phyloP scores from a whole-genome alignment of 1,140 invertebrate species.

The Palaemon carinicauda region DNA sequence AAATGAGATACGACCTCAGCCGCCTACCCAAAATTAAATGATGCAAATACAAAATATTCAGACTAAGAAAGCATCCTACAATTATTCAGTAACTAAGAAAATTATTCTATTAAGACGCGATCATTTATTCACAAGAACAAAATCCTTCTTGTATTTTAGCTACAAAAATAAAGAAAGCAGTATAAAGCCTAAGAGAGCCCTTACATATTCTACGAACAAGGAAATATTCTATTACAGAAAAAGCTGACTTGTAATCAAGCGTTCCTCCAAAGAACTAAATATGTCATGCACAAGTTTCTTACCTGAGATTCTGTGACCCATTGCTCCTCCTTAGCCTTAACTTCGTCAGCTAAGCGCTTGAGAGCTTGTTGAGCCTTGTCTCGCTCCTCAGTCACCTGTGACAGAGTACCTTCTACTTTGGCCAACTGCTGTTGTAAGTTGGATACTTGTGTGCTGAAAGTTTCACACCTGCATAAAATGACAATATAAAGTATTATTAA shows the following conservation, averaged over 20 bases:
- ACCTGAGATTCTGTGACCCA: slow-evolving; percentile 42
- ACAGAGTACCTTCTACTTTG: background rate
- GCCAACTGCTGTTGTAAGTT: slow-evolving; percentile 25
- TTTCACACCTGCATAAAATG: slow-evolving; percentile 24
- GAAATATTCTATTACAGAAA: background rate
- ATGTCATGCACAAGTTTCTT: background rate
- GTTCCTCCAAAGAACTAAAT: background rate
- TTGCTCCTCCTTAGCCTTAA: slow-evolving; percentile 49
- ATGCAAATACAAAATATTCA: too few relatives aligned
- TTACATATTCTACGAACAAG: too few relatives aligned
- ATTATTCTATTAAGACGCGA: too few relatives aligned
- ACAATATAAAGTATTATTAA: too few relatives aligned
- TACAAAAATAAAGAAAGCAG: too few relatives aligned
- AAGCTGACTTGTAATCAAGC: background rate
- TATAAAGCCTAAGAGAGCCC: too few relatives aligned
- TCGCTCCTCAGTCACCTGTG: slow-evolving; percentile 19
- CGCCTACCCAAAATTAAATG: too few relatives aligned
- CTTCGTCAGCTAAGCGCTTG: slow-evolving; percentile 43
- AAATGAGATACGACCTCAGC: too few relatives aligned
- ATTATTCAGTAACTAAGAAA: too few relatives aligned
- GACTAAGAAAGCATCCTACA: too few relatives aligned
- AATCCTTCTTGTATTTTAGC: too few relatives aligned
- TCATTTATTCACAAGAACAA: too few relatives aligned
- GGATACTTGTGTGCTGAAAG: background rate
- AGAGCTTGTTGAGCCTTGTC: slow-evolving; percentile 44